Base-by-base conservation (phyloP, 2,888 invertebrate species). In the Sturmia bella region DNA sequence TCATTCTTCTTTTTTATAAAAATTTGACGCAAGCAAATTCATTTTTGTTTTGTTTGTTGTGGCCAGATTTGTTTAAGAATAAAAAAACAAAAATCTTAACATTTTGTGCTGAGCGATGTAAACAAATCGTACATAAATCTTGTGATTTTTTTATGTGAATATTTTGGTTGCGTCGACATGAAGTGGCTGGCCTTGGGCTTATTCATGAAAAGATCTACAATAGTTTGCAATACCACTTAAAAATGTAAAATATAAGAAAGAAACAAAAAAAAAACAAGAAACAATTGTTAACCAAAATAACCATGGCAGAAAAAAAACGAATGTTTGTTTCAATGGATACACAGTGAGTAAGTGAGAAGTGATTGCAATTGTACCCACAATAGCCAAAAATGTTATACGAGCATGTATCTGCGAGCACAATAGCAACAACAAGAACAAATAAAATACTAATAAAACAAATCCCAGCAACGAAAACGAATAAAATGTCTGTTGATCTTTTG, bases 81-180 rank as follows among this genome's bases (percentile, higher is more conserved):
- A 6, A 21, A 21, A 52, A 64, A 68, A 68, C 66, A 63, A 73
- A 72, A 72, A 61, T 61, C 61, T 82, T 66, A 82, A 82, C 82
- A 82, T 82, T 82, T 75, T 74, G n/a, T n/a, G 82, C 74, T 82
- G 82, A 79, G 79, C 74, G 79, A 82, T 82, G 82, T 82, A 70
- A 79, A 79, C 78, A 82, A 82, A 82, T 82, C 82, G 82, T 75
- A 82, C 82, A 82, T 82, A 82, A 82, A 82, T 82, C 82, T 82
- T 79, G 70, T 73, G n/a, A 50, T 78, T 66, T 39, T 56, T 70
- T 56, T 50, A n/a, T 52, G 13, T 61, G 52, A 59, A 24, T 52
- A 68, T 54, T 63, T 78, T 70, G 79, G 82, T 79, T 82, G 82
- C 79, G 82, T 82, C 82, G 79, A 82, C 82, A 82, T 79, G 79